Base-by-base conservation (phyloP, 2,888 invertebrate species). In the Protonemura montana region DNA sequence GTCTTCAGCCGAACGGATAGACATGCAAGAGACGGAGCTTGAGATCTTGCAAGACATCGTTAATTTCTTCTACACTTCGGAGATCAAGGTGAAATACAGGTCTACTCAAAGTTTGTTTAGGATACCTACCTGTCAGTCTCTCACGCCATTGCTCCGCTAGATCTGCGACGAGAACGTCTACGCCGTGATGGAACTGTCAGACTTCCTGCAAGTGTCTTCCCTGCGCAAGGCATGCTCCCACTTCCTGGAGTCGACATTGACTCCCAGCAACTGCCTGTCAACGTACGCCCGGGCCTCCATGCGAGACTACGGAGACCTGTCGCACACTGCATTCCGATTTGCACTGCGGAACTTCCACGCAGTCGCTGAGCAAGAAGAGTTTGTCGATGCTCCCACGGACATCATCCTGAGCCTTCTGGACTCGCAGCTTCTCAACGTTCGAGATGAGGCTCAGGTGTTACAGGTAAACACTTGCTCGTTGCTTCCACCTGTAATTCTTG, bases 31-130 rank as follows among this genome's bases (percentile, higher is more conserved):
- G 85, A 88, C 89, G 42, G 89, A 89, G 85, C 87, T 88, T 0
- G 88, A 89, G 16, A 89, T 89, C 35, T 85, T 90, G 35, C 87
- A 88, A 81, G 87, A 89, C 7, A 89, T 90, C 41, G 87, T 90
- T 6, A 88, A 89, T 86, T 90, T 90, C 86, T 89, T 90, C 80
- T 90, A 90, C 86, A 89, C 90, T 13, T 89, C 89, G 35, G 88
- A 89, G 87, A 89, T 90, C 35, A 88, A 89, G 88, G 89, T 90
- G 87, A 87, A n/a, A 10, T 35, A 86, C 25, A 28, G 5, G 76
- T 26, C 6, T 59, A 10, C 25, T 29, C 3, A 86, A 82, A 59
- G 81, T 86, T 80, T 30, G 25, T 21, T 5, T 81, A 10, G 21
- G 76, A 21, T 76, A 76, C 76, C 76, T 21, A 26, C 26, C n/a